Conservation (phyloP, 2,888 invertebrate genomes). For the Acanthococcus lagerstroemiae region DNA sequence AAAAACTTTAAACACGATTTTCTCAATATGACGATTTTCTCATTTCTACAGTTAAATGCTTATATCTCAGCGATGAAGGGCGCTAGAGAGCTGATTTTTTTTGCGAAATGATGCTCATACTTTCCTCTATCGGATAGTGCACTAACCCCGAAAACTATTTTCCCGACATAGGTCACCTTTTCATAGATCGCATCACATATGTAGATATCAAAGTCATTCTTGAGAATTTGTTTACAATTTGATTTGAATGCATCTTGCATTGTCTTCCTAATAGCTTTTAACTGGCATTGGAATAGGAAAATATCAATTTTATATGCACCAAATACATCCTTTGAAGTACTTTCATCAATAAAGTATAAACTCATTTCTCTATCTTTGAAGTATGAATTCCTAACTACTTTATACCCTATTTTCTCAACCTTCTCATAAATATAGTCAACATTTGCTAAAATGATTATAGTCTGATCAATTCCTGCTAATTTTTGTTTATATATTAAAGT, state of each 20-base stretch:
- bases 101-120: no score
- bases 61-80: no score
- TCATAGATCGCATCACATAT: neutral
- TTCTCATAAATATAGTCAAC: neutral
- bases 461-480: no score
- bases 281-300: neutral
- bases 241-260: neutral
- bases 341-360: neutral
- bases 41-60: no score
- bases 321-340: neutral
- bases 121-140: no score
- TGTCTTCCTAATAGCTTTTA: neutral
- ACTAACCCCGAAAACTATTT: no score
- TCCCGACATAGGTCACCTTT: no score
- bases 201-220: neutral
- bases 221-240: neutral
- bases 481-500: no score
- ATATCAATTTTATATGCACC: no score
- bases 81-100: no score
- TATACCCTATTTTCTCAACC: neutral
- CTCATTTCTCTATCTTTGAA: neutral
- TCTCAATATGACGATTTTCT: no score
- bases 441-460: neutral
- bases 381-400: neutral
- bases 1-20: no score